Evolutionary conservation across 2,888 invertebrate genomes (phyloP).

Genomic region (Eupithecia insigniata): DNA sequence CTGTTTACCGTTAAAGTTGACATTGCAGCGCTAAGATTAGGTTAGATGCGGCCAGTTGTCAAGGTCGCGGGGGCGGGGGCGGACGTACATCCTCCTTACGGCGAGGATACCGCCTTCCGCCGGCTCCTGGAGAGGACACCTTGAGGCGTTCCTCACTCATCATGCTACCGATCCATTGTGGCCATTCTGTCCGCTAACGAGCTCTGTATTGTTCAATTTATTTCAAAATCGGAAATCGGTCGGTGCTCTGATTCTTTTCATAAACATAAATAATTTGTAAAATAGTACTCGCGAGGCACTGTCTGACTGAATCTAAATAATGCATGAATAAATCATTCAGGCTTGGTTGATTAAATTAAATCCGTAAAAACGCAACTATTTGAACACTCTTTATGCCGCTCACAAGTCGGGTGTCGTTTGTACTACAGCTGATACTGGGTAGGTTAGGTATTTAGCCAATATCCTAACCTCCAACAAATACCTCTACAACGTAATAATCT

Average conservation of each 20-base stretch:
- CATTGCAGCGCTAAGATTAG: constrained; percentile 23
- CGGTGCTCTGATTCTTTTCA: background rate
- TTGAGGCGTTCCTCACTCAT: constrained; percentile 24
- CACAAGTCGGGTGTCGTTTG: background rate
- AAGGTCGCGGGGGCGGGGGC: constrained; percentile 47
- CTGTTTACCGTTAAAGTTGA: background rate
- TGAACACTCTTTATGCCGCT: background rate
- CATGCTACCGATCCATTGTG: constrained; percentile 13
- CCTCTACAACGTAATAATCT: background rate
- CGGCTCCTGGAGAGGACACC: constrained; percentile 38
- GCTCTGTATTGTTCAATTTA: background rate
- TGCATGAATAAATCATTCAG: background rate
- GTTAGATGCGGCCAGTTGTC: constrained; percentile 34
- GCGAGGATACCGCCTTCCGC: constrained; percentile 72
- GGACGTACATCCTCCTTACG: constrained; percentile 79
- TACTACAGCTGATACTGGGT: background rate
- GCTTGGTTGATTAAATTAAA: background rate
- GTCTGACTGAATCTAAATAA: background rate
- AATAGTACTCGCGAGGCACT: background rate
- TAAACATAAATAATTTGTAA: background rate
- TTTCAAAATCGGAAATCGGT: background rate
- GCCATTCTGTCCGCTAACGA: background rate
- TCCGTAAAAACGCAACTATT: background rate
- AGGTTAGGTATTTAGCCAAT: background rate
- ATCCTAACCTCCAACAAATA: background rate